Base-by-base conservation (phyloP, 2,113 vertebrate genomes). In the Hippocampus zosterae region DNA sequence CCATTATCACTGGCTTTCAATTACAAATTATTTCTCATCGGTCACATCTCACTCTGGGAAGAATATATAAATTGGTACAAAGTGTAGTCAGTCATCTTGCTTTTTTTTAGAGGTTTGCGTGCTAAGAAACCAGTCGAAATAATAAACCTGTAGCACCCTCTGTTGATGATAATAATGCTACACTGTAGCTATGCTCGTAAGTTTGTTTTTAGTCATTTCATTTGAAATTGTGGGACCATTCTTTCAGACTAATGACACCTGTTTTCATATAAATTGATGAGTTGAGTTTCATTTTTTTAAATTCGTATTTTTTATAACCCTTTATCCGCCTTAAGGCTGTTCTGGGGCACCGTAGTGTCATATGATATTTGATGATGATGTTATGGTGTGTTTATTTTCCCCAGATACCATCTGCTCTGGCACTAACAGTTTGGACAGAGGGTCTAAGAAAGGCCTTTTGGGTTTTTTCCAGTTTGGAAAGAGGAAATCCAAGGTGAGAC, bases 381-480 rank as follows among this genome's bases (percentile, higher is more conserved):
- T 71, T 42, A n/a, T 40, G 33, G 9, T 74, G 4, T 16, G n/a
- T 61, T 68, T 77, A 33, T 78, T 59, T 77, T 81, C 13, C 62
- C 62, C 89, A 96, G 96, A 95, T 67, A 89, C 92, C 33, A 79
- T 90, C 67, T 74, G 71, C 76, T 93, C 92, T 66, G 81, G 90
- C 67, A 92, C 93, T 62, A 71, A 88, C 67, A 92, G 88, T 87
- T 88, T 88, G 69, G 90, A 89, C 46, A 87, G 81, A 75, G 64
- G 88, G 67, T 93, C 95, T 70, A 97, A 94, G 86, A 95, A 92
- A 85, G 92, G 93, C 52, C 80, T 98, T 50, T 87, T 96, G 80
- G 94, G 94, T 77, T 89, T 98, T 79, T 94, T 98, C 83, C 93
- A 91, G 76, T 92, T 94, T 71, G 92, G 88, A 69, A 92, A 89